Base-by-base conservation (phyloP, 1,140 invertebrate genomes). In the Drosophila seguyi region DNA sequence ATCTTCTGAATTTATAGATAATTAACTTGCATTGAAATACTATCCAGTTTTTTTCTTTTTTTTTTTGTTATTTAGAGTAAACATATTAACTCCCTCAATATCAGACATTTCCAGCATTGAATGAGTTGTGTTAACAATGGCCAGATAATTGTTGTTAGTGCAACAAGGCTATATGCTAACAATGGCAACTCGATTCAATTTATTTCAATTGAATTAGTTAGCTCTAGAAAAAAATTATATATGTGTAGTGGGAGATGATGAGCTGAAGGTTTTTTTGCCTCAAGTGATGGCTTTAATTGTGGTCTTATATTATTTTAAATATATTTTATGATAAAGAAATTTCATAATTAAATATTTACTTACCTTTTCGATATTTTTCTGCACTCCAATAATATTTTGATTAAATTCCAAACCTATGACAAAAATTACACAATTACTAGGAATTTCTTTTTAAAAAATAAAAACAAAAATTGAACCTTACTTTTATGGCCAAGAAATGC, bases 81-180 rank as follows among this genome's bases (percentile, higher is more conserved):
- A 14, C 25, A 38, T 58, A 41, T 60, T 22, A 31, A 25, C 6
- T 31, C 11, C 18, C 14, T 59, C 36, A 39, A 60, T 63, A 60
- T 63, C 27, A 25, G 16, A 20, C 27, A 60, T 48, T 60, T 52
- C 16, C 57, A 39, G 13, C 53, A 34, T 61, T 65, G 56, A 65
- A 65, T 36, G 57, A 65, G 41, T 44, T 27, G 13, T 63, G 55
- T 38, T 53, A 63, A 61, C 56, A 65, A 65, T 61, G 22, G 61
- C 61, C 27, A 14, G 62, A 45, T 66, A 66, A 66, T 66, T 66
- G 41, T 41, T 66, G 22, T 25, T 25, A 31, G 27, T 25, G 38
- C 61, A 66, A 47, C 62, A 45, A 66, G 62, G 62, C 41, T 66
- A 22, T 20, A n/a, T 27, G 31, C 25, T 61, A 66, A 66, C 41